A percentile compares a stretch with the other conserved stretches of the same genome.
Evolutionary conservation across 2,113 vertebrate genomes (phyloP).

Genomic region (Etheostoma cragini): DNA sequence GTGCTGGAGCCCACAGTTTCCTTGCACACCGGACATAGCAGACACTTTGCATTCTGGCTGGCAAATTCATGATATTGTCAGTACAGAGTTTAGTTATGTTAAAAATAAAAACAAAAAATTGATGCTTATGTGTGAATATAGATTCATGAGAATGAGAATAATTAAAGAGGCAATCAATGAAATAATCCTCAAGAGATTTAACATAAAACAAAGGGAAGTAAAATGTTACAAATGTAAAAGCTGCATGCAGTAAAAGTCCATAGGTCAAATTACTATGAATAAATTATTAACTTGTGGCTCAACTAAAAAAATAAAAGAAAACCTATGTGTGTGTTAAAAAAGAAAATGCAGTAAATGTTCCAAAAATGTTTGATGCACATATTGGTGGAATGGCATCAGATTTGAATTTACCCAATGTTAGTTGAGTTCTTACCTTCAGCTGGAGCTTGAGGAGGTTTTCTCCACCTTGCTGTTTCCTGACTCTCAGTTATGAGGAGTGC

Average conservation of each 20-base stretch:
- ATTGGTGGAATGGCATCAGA: not conserved
- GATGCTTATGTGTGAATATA: not conserved
- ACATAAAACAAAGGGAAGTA: not conserved
- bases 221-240: not conserved
- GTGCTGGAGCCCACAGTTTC: slow-evolving; percentile 25
- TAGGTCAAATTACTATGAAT: slow-evolving; percentile 16
- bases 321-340: not conserved
- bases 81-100: not conserved
- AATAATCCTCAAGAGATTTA: not conserved
- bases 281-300: slow-evolving; percentile 15
- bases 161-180: not conserved
- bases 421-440: slow-evolving; percentile 29
- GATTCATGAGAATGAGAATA: no score
- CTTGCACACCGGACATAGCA: not conserved
- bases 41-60: slow-evolving; percentile 36
- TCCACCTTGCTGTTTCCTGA: not conserved
- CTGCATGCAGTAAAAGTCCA: not conserved
- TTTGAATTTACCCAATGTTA: not conserved
- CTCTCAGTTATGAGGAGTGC: not conserved
- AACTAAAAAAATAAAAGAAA: not conserved
- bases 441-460: not conserved
- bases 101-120: not conserved
- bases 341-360: not conserved
- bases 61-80: not conserved
- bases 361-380: not conserved